Conservation (phyloP, 1,140 invertebrate species). For the Ceratina japonica region DNA sequence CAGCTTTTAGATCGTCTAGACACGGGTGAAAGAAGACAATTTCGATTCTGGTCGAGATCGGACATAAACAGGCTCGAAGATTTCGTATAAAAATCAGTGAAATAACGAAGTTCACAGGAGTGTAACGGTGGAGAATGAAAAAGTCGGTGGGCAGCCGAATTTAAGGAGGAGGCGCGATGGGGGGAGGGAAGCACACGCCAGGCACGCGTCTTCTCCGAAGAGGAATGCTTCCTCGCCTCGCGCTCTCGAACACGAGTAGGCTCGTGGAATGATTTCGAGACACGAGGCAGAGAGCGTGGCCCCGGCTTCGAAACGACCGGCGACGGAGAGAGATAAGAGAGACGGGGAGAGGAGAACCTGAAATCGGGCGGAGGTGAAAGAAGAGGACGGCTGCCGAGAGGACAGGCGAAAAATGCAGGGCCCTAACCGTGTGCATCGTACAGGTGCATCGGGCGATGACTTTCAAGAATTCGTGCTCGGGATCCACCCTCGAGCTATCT, state of each 20-base stretch:
- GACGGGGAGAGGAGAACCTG: slow-evolving; percentile 26
- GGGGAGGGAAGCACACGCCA: slow-evolving; percentile 63
- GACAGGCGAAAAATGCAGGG: slow-evolving; percentile 60
- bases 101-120: not conserved
- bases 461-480: slow-evolving; percentile 64
- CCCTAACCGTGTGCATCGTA: slow-evolving; percentile 52
- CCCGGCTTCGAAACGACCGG: too few species aligned
- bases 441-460: slow-evolving; percentile 65
- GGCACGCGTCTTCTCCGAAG: slow-evolving; percentile 62
- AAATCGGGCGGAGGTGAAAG: slow-evolving; percentile 16
- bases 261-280: slow-evolving; percentile 50
- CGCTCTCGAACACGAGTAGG: slow-evolving; percentile 44
- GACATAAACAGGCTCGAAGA: not conserved
- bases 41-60: too few species aligned
- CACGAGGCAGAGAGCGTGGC: slow-evolving; percentile 26
- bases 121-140: not conserved
- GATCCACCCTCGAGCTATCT: slow-evolving; percentile 61
- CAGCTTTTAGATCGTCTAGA: too few species aligned
- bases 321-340: not conserved
- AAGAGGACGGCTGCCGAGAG: slow-evolving; percentile 36
- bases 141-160: slow-evolving; percentile 12
- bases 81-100: not conserved
- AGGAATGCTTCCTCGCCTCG: slow-evolving; percentile 47
- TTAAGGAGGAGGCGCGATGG: slow-evolving; percentile 26
- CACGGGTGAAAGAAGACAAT: too few species aligned